Percentiles rank a stretch among this genome's conserved stretches.
Evolutionary conservation across 1,140 invertebrate genomes (phyloP).

Genomic region (Philotrypesis tridentata): DNA sequence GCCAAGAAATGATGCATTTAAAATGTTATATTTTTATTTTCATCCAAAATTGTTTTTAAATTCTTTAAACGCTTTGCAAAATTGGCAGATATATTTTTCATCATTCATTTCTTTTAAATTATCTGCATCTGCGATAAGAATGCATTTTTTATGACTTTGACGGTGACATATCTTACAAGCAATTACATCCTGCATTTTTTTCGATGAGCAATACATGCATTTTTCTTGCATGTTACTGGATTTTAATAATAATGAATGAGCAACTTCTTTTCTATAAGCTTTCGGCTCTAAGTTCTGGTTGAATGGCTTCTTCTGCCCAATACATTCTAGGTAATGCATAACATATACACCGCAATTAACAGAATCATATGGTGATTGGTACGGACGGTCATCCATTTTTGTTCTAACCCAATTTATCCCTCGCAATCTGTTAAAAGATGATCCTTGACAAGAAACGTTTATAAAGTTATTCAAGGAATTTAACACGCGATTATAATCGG

Average conservation of each 20-base stretch:
- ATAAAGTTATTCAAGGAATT: slow-evolving; percentile 23
- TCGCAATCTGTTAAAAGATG: neutral
- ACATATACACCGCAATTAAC: neutral
- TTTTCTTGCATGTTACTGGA: neutral
- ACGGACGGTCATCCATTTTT: neutral
- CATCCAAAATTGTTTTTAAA: too few species aligned
- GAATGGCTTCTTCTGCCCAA: neutral
- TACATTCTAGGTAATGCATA: neutral
- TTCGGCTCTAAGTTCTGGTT: neutral
- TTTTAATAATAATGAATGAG: neutral
- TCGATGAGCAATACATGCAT: neutral
- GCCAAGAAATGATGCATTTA: too few species aligned
- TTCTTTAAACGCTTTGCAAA: too few species aligned
- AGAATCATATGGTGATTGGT: neutral
- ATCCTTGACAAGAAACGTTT: neutral
- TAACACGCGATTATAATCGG: slow-evolving; percentile 22
- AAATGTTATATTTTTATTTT: too few species aligned
- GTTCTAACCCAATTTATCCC: neutral
- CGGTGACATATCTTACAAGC: neutral
- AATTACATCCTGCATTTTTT: neutral
- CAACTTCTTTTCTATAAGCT: neutral
- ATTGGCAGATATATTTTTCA: too few species aligned
- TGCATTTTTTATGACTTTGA: neutral
- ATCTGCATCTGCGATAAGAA: too few species aligned
- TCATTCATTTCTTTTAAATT: too few species aligned